phyloP scores from a whole-genome alignment of 2,888 invertebrate species.

The Galerucella pusilla region DNA sequence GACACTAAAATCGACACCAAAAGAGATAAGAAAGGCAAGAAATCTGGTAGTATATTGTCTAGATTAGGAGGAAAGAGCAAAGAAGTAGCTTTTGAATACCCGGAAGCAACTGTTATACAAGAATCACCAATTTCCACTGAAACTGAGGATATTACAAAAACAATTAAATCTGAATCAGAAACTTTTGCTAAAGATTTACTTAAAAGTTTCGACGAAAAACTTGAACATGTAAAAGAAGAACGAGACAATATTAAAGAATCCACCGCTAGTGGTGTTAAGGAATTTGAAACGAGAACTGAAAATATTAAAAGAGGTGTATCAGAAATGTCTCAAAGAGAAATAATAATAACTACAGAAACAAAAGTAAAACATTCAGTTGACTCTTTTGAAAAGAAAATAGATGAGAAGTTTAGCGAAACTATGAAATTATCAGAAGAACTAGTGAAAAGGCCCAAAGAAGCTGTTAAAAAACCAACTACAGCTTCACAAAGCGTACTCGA shows the following conservation, averaged over 20 bases:
- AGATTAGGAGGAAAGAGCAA: slow-evolving; percentile 44
- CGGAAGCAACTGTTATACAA: slow-evolving; percentile 18
- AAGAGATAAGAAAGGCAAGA: slow-evolving; percentile 42
- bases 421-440: slow-evolving; percentile 48
- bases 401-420: slow-evolving; percentile 51
- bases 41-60: slow-evolving; percentile 43
- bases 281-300: slow-evolving; percentile 33
- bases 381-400: slow-evolving; percentile 52
- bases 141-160: not conserved
- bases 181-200: slow-evolving; percentile 49
- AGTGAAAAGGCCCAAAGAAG: slow-evolving; percentile 41
- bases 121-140: slow-evolving; percentile 2
- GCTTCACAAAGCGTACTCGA: slow-evolving; percentile 33
- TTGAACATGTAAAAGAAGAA: slow-evolving; percentile 48
- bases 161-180: slow-evolving; percentile 30
- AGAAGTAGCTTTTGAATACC: slow-evolving; percentile 29
- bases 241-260: not conserved
- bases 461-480: slow-evolving; percentile 26
- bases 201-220: slow-evolving; percentile 49
- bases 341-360: slow-evolving; percentile 42
- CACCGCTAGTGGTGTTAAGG: slow-evolving; percentile 15
- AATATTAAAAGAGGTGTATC: slow-evolving; percentile 34
- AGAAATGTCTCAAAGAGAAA: slow-evolving; percentile 34
- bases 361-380: slow-evolving; percentile 31
- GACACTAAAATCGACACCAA: slow-evolving; percentile 37